phyloP scores from a whole-genome alignment of 1,140 invertebrate species.

The Trichogramma pretiosum region DNA sequence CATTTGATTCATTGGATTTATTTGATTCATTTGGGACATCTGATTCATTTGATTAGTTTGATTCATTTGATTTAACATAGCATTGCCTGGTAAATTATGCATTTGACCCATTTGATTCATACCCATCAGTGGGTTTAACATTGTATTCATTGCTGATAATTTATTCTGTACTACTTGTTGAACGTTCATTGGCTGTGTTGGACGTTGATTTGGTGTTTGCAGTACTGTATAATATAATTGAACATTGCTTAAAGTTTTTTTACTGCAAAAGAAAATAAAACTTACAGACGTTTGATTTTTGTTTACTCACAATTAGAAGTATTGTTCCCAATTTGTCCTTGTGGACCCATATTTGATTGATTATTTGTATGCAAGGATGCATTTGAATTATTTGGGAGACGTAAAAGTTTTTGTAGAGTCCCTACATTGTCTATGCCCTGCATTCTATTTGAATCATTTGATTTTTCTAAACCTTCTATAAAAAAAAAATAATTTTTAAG shows the following conservation, averaged over 20 bases:
- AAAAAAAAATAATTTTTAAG: no score
- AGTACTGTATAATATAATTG: constrained; percentile 37
- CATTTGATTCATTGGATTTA: constrained; percentile 35
- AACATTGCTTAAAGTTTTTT: not conserved
- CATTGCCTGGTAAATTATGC: constrained; percentile 34
- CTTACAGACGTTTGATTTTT: not conserved
- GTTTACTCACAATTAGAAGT: constrained; percentile 9
- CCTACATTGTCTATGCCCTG: no score
- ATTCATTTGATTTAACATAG: constrained; percentile 41
- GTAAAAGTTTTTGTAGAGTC: no score
- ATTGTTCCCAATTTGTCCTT: constrained; percentile 30
- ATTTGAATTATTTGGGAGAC: no score
- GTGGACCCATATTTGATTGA: constrained; percentile 49
- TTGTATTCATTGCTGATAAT: constrained; percentile 43
- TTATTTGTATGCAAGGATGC: no score
- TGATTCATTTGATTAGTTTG: constrained; percentile 35
- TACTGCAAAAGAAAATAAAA: not conserved
- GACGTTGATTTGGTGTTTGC: constrained; percentile 53
- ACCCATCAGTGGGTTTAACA: constrained; percentile 31
- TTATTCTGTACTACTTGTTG: constrained; percentile 47
- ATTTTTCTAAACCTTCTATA: no score
- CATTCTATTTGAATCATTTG: no score
- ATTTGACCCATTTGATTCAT: constrained; percentile 39
- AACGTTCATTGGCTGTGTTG: constrained; percentile 50
- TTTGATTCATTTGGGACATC: constrained; percentile 29